Conservation (phyloP, 2,888 invertebrate species). For the Andrena hattorfiana region DNA sequence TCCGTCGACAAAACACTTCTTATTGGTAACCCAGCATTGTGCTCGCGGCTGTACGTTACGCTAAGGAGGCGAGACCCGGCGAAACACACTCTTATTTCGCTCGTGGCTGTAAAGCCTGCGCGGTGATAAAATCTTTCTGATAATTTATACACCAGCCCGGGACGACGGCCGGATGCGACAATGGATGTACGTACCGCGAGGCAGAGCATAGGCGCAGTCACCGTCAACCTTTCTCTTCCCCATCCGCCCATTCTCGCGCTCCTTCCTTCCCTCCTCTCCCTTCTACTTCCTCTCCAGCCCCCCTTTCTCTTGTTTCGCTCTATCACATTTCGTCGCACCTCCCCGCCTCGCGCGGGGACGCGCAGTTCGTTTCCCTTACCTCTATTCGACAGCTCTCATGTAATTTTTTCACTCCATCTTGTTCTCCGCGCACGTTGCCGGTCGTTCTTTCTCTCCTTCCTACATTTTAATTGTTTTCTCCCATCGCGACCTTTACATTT, state of each 20-base stretch:
- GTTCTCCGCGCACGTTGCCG: background rate
- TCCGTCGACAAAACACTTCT: conserved; percentile 49
- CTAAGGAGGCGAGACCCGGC: conserved; percentile 52
- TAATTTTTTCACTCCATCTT: conserved; percentile 19
- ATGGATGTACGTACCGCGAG: background rate
- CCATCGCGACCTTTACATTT: background rate
- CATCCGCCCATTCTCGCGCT: background rate
- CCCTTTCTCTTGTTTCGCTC: conserved; percentile 16
- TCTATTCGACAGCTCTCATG: conserved; percentile 12
- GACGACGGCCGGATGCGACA: background rate
- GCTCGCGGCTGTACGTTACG: conserved; percentile 56
- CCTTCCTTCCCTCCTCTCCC: background rate
- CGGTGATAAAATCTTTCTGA: conserved; percentile 70
- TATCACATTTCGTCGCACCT: background rate
- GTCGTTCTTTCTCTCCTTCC: background rate
- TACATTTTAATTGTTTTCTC: conserved; percentile 14
- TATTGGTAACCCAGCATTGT: conserved; percentile 53
- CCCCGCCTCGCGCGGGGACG: background rate
- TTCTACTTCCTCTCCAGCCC: background rate
- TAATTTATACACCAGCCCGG: conserved; percentile 61
- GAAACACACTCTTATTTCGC: conserved; percentile 66
- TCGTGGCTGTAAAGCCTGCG: conserved; percentile 35
- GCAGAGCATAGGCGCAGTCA: conserved; percentile 35
- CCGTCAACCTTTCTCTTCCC: conserved; percentile 17
- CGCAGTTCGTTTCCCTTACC: conserved; percentile 6